These are phyloP conservation scores for Chloroclystis v-ata DNA, from an alignment of 2,888 invertebrate species.

Conservation along the genomic window DNA sequence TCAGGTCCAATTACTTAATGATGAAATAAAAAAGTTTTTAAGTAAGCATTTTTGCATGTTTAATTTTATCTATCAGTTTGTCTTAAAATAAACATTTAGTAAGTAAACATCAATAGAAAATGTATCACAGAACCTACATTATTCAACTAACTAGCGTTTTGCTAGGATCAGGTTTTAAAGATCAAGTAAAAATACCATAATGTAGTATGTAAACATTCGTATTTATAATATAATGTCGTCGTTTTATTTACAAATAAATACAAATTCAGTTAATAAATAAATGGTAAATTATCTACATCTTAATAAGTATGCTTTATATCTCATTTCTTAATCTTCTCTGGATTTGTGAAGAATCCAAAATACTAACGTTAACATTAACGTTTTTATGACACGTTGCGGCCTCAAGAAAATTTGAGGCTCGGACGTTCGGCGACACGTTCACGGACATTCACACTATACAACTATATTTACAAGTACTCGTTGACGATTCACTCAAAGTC, in stretches of 20 bases:
- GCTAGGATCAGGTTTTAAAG: slow-evolving; percentile 14
- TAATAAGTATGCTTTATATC: slow-evolving; percentile 77
- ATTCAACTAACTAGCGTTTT: slow-evolving; percentile 1
- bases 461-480: slow-evolving; percentile 76
- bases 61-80: slow-evolving; percentile 4
- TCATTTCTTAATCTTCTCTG: slow-evolving; percentile 77
- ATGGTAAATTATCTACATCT: slow-evolving; percentile 79
- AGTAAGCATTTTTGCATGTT: slow-evolving; percentile 3
- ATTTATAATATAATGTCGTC: slow-evolving; percentile 77
- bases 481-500: slow-evolving; percentile 65
- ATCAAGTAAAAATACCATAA: slow-evolving; percentile 67
- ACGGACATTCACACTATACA: slow-evolving; percentile 78
- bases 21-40: slow-evolving; percentile 1
- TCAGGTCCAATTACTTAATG: background rate
- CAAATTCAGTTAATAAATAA: slow-evolving; percentile 79
- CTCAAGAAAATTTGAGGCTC: slow-evolving; percentile 78
- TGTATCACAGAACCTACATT: slow-evolving; percentile 6
- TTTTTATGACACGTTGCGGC: slow-evolving; percentile 75
- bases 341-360: slow-evolving; percentile 72
- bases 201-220: slow-evolving; percentile 74
- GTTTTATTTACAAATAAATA: slow-evolving; percentile 79
- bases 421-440: slow-evolving; percentile 78
- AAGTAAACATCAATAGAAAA: slow-evolving; percentile 4
- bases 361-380: slow-evolving; percentile 73
- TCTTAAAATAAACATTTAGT: slow-evolving; percentile 4